phyloP scores from a whole-genome alignment of 1,140 invertebrate genomes.

The Trichonephila inaurata region DNA sequence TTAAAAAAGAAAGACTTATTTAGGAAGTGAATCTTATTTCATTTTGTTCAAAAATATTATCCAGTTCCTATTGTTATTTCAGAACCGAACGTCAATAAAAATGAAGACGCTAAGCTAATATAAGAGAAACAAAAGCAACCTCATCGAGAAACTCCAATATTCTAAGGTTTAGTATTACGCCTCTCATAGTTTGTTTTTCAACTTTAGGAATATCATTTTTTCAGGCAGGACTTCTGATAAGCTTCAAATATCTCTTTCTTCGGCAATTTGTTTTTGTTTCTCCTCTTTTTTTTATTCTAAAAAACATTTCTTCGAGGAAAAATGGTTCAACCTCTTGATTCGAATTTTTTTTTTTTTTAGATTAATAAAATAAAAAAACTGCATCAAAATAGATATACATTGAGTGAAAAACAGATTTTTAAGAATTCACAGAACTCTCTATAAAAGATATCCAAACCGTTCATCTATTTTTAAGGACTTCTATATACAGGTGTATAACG shows the following conservation, averaged over 20 bases:
- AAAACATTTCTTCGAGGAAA: background rate
- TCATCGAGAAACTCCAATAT: conserved; percentile 39
- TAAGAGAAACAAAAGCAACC: conserved; percentile 16
- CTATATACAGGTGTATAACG: too few relatives aligned
- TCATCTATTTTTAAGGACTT: too few relatives aligned
- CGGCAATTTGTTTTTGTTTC: background rate
- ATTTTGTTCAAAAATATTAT: background rate
- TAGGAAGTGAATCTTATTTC: background rate
- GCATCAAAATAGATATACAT: too few relatives aligned
- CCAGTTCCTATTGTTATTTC: conserved; percentile 18
- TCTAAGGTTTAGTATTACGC: conserved; percentile 44
- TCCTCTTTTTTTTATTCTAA: background rate
- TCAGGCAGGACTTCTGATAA: conserved; percentile 35
- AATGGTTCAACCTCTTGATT: background rate
- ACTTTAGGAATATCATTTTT: conserved; percentile 24
- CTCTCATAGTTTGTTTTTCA: conserved; percentile 38
- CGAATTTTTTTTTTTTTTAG: background rate
- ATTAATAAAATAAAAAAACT: too few relatives aligned
- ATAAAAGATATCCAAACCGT: too few relatives aligned
- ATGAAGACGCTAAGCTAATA: background rate
- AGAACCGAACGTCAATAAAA: conserved; percentile 16
- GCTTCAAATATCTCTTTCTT: conserved; percentile 26
- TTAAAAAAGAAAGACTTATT: background rate
- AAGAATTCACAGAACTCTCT: too few relatives aligned
- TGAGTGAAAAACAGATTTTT: too few relatives aligned